Conservation (phyloP, 2,888 invertebrate species). For the Drosophila longiperda region DNA sequence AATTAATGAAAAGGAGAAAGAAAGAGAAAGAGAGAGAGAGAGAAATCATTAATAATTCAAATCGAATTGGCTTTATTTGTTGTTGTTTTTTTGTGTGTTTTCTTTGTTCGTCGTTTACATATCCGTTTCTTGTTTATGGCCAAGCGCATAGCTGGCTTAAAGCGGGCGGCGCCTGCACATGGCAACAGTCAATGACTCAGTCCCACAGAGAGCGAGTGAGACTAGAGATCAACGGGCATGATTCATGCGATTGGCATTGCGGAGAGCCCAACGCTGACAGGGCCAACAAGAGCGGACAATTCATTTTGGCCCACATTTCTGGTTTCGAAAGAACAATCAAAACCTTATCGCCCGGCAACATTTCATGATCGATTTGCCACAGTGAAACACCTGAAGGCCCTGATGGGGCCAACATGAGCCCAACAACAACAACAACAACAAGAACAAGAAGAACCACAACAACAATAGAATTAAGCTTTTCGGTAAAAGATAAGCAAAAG, state of each 20-base stretch:
- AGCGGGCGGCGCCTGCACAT: slow-evolving; percentile 46
- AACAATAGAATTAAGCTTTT: neutral
- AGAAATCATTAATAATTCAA: slow-evolving; percentile 35
- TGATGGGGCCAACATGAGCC: slow-evolving; percentile 7
- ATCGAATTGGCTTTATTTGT: slow-evolving; percentile 21
- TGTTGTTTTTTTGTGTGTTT: neutral
- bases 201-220: slow-evolving; percentile 10
- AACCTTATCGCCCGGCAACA: slow-evolving; percentile 63
- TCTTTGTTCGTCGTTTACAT: slow-evolving; percentile 28
- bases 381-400: slow-evolving; percentile 27
- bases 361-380: slow-evolving; percentile 62
- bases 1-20: neutral
- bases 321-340: slow-evolving; percentile 33
- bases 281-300: neutral
- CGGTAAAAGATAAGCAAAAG: slow-evolving; percentile 47
- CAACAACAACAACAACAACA: neutral
- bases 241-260: slow-evolving; percentile 66
- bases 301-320: slow-evolving; percentile 37
- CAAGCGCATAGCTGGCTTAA: slow-evolving; percentile 41
- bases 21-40: neutral
- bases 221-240: slow-evolving; percentile 66
- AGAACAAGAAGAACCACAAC: neutral
- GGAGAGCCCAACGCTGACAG: slow-evolving; percentile 15
- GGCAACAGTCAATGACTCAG: slow-evolving; percentile 24
- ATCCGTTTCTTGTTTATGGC: slow-evolving; percentile 52